Base-by-base conservation (phyloP, 2,113 vertebrate species). In the Recurvirostra avosetta region DNA sequence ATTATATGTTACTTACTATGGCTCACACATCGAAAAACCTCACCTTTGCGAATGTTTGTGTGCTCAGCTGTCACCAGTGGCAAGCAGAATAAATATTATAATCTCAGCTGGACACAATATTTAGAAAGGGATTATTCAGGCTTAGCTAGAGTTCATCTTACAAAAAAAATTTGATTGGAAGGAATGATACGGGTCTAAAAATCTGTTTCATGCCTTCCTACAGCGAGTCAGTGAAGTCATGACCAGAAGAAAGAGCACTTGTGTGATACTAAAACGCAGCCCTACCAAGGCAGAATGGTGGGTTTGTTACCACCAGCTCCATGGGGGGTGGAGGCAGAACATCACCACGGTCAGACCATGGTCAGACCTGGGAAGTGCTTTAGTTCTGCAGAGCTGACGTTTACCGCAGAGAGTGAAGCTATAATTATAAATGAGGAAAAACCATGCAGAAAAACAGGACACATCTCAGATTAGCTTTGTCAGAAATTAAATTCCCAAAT, bases 41-140 rank as follows among this genome's bases (percentile, higher is more conserved):
- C 96, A 95, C 85, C 91, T 97, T 81, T 20, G 21, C 10, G 6
- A 90, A 96, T 7, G 21, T 88, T 95, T 97, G 81, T 96, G 85
- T 96, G 71, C 75, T 94, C 91, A 96, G 93, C 91, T 96, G 95
- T 70, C 94, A 91, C 63, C 67, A 82, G 62, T 73, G 80, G 77
- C 74, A 91, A 95, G 78, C 29, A 94, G 93, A 95, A 92, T 87
- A 97, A 97, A 96, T 95, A 95, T 82, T 92, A 91, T 45, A 86
- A 94, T 92, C 94, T 94, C 79, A 86, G 34, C 55, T 83, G 96
- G 91, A 95, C 92, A 82, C n/a, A 96, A 58, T 95, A 96, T 96
- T 97, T 97, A 95, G 74, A 97, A 92, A 93, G 32, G 58, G 81
- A 95, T 95, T 96, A 96, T 53, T 96, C 81, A 92, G 67, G 74